Base-by-base conservation (phyloP, 2,113 vertebrate species). In the Baryphthengus martii region DNA sequence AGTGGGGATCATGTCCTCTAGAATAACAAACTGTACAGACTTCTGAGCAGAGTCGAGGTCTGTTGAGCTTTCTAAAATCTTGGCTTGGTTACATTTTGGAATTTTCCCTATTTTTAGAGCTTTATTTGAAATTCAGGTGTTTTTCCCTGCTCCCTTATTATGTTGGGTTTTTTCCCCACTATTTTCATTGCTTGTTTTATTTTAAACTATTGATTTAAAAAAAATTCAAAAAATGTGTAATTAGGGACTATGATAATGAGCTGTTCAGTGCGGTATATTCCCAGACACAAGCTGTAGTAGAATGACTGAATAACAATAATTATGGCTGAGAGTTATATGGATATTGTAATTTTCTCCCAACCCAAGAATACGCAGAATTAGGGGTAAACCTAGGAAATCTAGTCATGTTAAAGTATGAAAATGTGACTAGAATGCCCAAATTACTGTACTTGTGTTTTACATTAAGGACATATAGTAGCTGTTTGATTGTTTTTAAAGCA, bases 261-360 rank as follows among this genome's bases (percentile, higher is more conserved):
- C 82, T 74, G 28, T 85, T 94, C 39, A 44, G 29, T 86, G 59
- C 73, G 81, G 56, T 59, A 7, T 52, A 65, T 93, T 93, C 67
- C 74, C 91, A 91, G 71, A 20, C 62, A 62, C 58, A 80, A 72
- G 17, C 62, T 62, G 37, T 72, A 55, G 85, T 78, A 68, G 49
- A 91, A 78, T 87, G 37, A 17, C 50, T 89, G 85, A 91, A 90
- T 89, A 92, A 87, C 61, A 95, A 70, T 95, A 92, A 92, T 93
- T 93, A 52, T 68, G 61, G 39, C 50, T 85, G 58, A 87, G 21
- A 75, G 78, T 82, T 93, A 42, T 14, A 65, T 28, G 49, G 77
- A n/a, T 95, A 79, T 49, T 91, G 66, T 81, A 94, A 91, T 89
- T 91, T 49, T 91, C 63, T 88, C 44, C 55, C 85, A 35, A 85